A percentile compares a stretch with the other conserved stretches of the same genome.
Conservation (phyloP, 2,113 vertebrate genomes). For the Microtus pennsylvanicus region DNA sequence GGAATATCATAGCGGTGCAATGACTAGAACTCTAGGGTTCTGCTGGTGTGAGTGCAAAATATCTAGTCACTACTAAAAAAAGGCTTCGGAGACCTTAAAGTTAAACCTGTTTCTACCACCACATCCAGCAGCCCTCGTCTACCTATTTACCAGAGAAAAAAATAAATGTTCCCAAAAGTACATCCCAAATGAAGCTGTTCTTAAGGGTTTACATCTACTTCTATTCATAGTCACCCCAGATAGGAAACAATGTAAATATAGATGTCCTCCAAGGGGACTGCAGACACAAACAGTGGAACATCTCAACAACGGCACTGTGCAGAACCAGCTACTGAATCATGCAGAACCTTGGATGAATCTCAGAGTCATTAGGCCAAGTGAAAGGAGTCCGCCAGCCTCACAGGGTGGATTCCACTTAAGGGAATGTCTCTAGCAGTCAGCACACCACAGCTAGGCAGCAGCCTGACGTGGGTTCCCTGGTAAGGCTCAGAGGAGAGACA, state of each 20-base stretch:
- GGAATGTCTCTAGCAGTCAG: too few relatives aligned
- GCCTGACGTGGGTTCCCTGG: not conserved
- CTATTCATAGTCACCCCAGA: not conserved
- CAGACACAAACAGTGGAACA: not conserved
- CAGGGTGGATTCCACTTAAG: too few relatives aligned
- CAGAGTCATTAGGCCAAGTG: slow-evolving; percentile 10
- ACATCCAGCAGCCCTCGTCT: not conserved
- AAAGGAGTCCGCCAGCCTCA: not conserved
- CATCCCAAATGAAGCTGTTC: not conserved
- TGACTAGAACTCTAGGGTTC: not conserved
- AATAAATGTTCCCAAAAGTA: slow-evolving; percentile 14
- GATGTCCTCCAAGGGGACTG: not conserved
- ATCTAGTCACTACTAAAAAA: not conserved
- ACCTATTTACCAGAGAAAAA: slow-evolving; percentile 39
- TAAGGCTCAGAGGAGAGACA: too few relatives aligned
- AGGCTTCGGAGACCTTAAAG: not conserved
- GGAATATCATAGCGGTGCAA: not conserved
- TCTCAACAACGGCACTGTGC: slow-evolving; percentile 4
- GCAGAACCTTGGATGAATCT: not conserved
- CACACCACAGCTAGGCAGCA: not conserved
- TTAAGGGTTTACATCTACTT: slow-evolving; percentile 32
- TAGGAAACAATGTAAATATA: slow-evolving; percentile 33
- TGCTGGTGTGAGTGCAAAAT: not conserved
- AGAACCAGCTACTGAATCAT: not conserved
- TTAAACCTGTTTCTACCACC: not conserved